Percentiles rank a stretch among this genome's conserved stretches.
Evolutionary conservation across 2,113 vertebrate species (phyloP).

Genomic region (Anoura caudifer): DNA sequence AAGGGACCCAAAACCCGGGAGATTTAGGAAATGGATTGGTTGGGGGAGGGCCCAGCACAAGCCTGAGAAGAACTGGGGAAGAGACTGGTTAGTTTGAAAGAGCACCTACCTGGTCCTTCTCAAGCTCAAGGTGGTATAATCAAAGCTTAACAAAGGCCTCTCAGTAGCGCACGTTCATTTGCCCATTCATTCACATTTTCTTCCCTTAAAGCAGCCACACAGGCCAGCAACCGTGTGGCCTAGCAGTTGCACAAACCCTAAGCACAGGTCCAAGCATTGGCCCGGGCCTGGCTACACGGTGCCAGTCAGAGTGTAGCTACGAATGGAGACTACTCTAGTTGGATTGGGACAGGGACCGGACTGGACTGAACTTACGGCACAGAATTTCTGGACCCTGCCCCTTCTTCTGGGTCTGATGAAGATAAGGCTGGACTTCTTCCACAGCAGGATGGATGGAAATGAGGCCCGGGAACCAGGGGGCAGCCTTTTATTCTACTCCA

Average conservation of each 20-base stretch:
- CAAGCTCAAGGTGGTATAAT: not conserved
- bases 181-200: not conserved
- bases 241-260: not conserved
- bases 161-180: not conserved
- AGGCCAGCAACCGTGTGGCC: not conserved
- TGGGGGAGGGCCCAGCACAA: not conserved
- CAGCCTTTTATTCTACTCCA: not conserved
- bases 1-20: not conserved
- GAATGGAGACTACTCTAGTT: not conserved
- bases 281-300: not conserved
- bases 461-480: not conserved
- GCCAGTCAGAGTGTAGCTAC: not conserved
- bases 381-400: not conserved
- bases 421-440: not conserved
- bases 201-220: not conserved
- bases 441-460: not conserved
- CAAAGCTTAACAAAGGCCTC: not conserved
- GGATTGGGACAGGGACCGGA: not conserved
- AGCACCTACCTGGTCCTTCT: not conserved
- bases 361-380: not conserved
- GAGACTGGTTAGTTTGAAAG: not conserved
- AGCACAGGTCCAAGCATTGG: not conserved
- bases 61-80: not conserved
- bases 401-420: not conserved
- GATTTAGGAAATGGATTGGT: not conserved